Percentiles rank a stretch among this genome's conserved stretches.
Evolutionary conservation across 2,888 invertebrate genomes (phyloP).

Genomic region (Papilio demoleus): DNA sequence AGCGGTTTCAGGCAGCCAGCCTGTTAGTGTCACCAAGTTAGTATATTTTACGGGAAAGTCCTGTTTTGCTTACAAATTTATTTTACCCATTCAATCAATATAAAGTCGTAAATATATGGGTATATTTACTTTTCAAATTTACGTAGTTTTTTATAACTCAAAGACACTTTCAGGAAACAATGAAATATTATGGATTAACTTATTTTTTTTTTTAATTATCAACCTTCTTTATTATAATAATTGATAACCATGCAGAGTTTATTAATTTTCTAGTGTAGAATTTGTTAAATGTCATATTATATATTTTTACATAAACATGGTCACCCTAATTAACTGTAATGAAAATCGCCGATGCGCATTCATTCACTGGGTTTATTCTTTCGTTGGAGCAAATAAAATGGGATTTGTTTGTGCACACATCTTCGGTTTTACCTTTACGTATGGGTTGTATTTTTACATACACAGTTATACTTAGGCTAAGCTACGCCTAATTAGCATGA

Average conservation of each 20-base stretch:
- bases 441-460: background rate
- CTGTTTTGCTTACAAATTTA: background rate
- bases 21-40: conserved; percentile 40
- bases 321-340: conserved; percentile 48
- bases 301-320: background rate
- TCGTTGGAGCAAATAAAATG: conserved; percentile 56
- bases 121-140: no score
- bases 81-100: background rate
- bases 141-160: no score
- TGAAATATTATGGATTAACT: no score
- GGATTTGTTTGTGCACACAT: conserved; percentile 54
- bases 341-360: conserved; percentile 65
- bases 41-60: conserved; percentile 10
- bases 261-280: no score
- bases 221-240: no score
- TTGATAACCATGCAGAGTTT: no score
- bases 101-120: no score
- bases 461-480: no score
- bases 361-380: conserved; percentile 54
- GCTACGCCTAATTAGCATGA: no score
- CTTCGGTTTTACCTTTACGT: conserved; percentile 42
- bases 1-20: conserved; percentile 68
- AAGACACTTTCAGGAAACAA: no score
- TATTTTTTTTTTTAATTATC: no score
- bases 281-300: background rate